These are phyloP conservation scores for crab-eating macaque (Macaca fascicularis) DNA, from an alignment of 2,113 vertebrate genomes.

Conservation along the genomic window T2T-MFA8v1.1 NC_088389.1:101220501-101221000, in stretches of 20 bases:
- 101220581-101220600: background rate
- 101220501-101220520: too few species aligned
- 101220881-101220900: background rate
- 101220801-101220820: background rate
- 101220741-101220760: background rate
- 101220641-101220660: background rate
- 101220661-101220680: background rate
- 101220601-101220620: background rate
- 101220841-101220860: background rate
- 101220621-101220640: background rate
- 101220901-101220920: background rate
- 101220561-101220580: background rate
- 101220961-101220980: too few species aligned
- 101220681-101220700: accelerated
- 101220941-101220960: background rate
- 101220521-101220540: background rate
- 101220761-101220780: background rate
- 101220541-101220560: background rate
- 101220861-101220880: background rate
- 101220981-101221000: background rate
- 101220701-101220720: background rate
- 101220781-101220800: background rate
- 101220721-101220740: background rate
- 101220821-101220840: background rate
- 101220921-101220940: background rate